phyloP scores from a whole-genome alignment of 2,113 vertebrate genomes.

The Plotosus lineatus region DNA sequence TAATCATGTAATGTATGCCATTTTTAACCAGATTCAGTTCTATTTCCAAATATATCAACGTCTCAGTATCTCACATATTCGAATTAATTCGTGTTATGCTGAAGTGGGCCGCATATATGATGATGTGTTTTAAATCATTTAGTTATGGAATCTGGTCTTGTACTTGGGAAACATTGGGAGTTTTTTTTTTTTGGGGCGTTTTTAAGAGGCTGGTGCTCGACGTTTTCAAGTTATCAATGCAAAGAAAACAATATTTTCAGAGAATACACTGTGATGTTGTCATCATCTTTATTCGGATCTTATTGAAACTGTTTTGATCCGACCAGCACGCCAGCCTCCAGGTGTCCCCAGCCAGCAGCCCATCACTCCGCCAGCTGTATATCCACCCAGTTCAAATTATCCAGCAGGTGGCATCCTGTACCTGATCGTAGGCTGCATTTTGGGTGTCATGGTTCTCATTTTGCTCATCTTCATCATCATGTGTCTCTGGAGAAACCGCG shows the following conservation, averaged over 20 bases:
- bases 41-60: no score
- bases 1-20: no score
- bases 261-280: background rate
- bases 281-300: background rate
- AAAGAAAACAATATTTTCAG: background rate
- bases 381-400: conserved; percentile 68
- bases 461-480: conserved; percentile 91
- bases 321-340: conserved; percentile 80
- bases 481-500: conserved; percentile 93
- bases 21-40: no score
- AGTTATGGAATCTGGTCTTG: background rate
- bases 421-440: conserved; percentile 87
- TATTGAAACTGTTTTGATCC: background rate
- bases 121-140: background rate
- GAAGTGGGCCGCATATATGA: no score
- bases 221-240: background rate
- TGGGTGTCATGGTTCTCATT: conserved; percentile 92
- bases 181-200: no score
- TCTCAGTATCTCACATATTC: no score
- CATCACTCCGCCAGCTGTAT: conserved; percentile 75
- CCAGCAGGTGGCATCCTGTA: conserved; percentile 81
- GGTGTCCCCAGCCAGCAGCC: conserved; percentile 72
- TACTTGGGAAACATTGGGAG: no score
- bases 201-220: background rate
- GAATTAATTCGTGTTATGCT: no score